Evolutionary conservation across 2,113 vertebrate genomes (phyloP).

Genomic region (Theristicus caerulescens): DNA sequence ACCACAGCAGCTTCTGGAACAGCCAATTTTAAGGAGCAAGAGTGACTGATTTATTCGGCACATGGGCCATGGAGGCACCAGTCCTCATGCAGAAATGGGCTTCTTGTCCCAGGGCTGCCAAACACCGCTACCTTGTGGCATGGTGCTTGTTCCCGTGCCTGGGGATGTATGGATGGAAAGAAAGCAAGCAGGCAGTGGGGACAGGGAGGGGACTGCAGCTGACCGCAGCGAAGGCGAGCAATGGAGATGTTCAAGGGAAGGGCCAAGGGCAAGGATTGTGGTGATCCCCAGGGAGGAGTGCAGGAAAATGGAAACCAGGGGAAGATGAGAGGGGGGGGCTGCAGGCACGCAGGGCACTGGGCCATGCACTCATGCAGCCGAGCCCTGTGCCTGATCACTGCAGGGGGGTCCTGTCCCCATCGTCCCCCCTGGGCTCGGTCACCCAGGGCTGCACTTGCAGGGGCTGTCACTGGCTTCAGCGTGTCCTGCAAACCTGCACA

Average conservation of each 20-base stretch:
- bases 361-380: fast-evolving
- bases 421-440: fast-evolving
- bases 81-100: fast-evolving
- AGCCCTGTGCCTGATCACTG: background rate
- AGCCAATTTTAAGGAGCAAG: background rate
- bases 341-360: background rate
- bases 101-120: background rate
- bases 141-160: background rate
- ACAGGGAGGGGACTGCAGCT: background rate
- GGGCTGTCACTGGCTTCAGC: background rate
- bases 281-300: background rate
- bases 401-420: background rate
- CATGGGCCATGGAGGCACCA: fast-evolving
- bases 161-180: background rate
- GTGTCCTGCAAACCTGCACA: background rate
- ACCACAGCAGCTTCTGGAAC: background rate
- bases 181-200: background rate
- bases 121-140: background rate
- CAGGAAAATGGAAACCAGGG: fast-evolving
- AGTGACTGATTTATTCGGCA: background rate
- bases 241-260: background rate
- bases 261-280: background rate
- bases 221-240: fast-evolving
- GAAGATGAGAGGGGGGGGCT: background rate
- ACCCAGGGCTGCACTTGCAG: fast-evolving